Evolutionary conservation across 2,113 vertebrate genomes (phyloP).

Genomic region (Chionomys nivalis): DNA sequence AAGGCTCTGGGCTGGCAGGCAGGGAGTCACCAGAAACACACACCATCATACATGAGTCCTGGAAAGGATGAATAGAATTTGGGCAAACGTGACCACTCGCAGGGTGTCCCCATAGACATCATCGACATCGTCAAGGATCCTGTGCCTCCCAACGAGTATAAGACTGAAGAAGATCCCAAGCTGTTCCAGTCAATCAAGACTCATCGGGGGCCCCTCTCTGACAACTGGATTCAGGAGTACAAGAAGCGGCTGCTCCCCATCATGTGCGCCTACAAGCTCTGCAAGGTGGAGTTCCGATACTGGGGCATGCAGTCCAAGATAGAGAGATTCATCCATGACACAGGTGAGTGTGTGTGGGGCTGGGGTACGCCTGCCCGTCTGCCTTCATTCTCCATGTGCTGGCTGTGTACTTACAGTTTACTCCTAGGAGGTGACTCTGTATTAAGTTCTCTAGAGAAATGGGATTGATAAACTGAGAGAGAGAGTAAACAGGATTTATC

Average conservation of each 20-base stretch:
- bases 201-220: slow-evolving; percentile 93
- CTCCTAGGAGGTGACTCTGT: background rate
- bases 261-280: slow-evolving; percentile 99
- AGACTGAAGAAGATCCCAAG: slow-evolving; percentile 95
- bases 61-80: background rate
- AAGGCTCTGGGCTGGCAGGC: background rate
- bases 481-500: background rate
- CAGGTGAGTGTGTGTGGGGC: slow-evolving; percentile 88
- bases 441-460: background rate
- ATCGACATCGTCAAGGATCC: slow-evolving; percentile 98
- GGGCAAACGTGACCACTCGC: background rate
- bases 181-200: slow-evolving; percentile 95
- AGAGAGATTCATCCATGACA: slow-evolving; percentile 98
- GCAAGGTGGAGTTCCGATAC: slow-evolving; percentile 99
- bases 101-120: slow-evolving; percentile 86
- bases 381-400: rapidly evolving
- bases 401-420: rapidly evolving
- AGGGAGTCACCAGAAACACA: background rate
- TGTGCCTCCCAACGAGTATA: slow-evolving; percentile 95
- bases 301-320: slow-evolving; percentile 99
- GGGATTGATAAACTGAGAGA: background rate
- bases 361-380: rapidly evolving
- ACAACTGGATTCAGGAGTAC: slow-evolving; percentile 96
- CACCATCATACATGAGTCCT: background rate
- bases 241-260: slow-evolving; percentile 91